phyloP scores from a whole-genome alignment of 2,113 vertebrate species.

The Rousettus leschenaultii region DNA sequence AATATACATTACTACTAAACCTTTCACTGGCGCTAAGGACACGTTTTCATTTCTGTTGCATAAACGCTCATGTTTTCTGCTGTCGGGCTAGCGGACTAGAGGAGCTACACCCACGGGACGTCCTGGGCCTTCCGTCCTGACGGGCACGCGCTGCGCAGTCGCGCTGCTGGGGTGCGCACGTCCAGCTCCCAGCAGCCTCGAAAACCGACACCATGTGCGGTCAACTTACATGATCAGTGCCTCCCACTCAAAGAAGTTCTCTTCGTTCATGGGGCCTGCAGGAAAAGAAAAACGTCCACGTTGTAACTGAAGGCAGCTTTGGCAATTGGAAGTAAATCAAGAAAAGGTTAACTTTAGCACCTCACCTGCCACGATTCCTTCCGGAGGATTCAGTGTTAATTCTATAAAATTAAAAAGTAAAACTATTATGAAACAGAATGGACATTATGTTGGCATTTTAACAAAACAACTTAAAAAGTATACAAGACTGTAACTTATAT shows the following conservation, averaged over 20 bases:
- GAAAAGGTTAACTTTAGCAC: background rate
- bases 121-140: background rate
- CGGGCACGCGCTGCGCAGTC: background rate
- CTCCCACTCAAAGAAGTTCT: constrained; percentile 99
- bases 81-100: background rate
- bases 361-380: constrained; percentile 97
- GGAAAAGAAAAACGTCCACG: background rate
- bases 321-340: background rate
- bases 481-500: background rate
- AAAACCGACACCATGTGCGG: background rate
- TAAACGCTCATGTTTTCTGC: background rate
- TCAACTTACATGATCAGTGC: constrained; percentile 96
- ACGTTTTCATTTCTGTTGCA: background rate
- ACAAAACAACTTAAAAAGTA: background rate
- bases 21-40: background rate
- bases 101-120: fast-evolving
- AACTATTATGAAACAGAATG: constrained; percentile 30
- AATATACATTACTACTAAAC: background rate
- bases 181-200: background rate
- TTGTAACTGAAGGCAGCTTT: background rate
- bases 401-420: constrained; percentile 83
- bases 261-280: constrained; percentile 95
- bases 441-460: background rate
- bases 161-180: background rate
- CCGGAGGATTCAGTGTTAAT: constrained; percentile 93